phyloP scores from a whole-genome alignment of 2,113 vertebrate genomes.

The Bambusicola thoracicus region DNA sequence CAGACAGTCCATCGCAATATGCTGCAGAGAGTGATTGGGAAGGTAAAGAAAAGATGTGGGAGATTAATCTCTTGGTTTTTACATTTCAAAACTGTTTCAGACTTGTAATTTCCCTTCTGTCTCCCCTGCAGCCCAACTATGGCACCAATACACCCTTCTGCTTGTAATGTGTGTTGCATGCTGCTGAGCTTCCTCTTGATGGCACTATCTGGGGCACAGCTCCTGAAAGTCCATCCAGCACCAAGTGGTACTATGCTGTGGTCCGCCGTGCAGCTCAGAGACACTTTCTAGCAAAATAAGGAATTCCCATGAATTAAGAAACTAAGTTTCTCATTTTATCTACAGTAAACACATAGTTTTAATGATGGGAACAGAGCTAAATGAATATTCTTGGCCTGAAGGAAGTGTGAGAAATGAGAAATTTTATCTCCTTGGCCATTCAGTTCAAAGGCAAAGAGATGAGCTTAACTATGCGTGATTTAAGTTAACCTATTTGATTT shows the following conservation, averaged over 20 bases:
- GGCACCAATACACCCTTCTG: not conserved
- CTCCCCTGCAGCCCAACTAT: not conserved
- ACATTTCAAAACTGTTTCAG: not conserved
- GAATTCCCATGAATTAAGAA: not conserved
- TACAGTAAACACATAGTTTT: not conserved
- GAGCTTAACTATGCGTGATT: constrained; percentile 18
- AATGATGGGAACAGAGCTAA: not conserved
- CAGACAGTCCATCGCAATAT: no score
- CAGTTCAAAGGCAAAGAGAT: constrained; percentile 42
- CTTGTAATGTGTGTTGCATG: not conserved
- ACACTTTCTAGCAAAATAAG: not conserved
- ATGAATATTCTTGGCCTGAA: constrained; percentile 34
- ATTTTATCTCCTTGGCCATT: constrained; percentile 6
- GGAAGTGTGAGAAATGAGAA: constrained; percentile 16
- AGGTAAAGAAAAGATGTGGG: not conserved
- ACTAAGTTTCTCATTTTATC: not conserved
- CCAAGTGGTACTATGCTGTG: rapidly evolving
- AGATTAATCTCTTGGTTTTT: not conserved
- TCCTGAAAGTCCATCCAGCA: not conserved
- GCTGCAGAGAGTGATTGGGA: not conserved
- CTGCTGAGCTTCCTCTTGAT: not conserved
- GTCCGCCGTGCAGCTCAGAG: not conserved
- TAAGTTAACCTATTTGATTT: not conserved
- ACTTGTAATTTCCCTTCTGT: not conserved
- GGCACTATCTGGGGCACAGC: not conserved